Percentiles rank a stretch among this genome's conserved stretches.
Conservation (phyloP, 2,888 invertebrate species). For the Dermolepida albohirtum region DNA sequence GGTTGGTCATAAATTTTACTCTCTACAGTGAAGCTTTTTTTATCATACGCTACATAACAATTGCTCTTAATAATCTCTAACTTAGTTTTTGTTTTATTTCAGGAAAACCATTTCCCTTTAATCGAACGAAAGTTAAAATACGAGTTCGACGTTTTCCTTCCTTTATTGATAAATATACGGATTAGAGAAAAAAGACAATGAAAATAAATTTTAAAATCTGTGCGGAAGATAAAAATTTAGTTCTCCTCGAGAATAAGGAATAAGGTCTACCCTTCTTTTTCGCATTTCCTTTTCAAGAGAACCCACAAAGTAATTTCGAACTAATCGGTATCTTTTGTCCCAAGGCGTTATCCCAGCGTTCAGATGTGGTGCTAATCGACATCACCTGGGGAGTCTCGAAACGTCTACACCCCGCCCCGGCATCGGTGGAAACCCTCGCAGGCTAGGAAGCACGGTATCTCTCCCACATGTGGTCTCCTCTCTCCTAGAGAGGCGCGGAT, state of each 20-base stretch:
- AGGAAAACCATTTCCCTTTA: too few relatives aligned
- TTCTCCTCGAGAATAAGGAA: slow-evolving; percentile 1
- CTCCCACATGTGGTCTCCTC: slow-evolving; percentile 54
- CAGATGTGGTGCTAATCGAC: slow-evolving; percentile 56
- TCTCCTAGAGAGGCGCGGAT: slow-evolving; percentile 52
- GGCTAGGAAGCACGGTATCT: slow-evolving; percentile 35
- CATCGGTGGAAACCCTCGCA: slow-evolving; percentile 25
- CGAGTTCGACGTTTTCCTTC: too few relatives aligned
- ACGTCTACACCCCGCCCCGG: slow-evolving; percentile 46
- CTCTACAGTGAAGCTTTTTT: too few relatives aligned
- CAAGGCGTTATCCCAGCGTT: slow-evolving; percentile 51
- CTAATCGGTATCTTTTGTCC: slow-evolving; percentile 52
- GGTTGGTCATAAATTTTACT: too few relatives aligned
- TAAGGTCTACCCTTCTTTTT: slow-evolving; percentile 35
- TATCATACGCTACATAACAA: too few relatives aligned
- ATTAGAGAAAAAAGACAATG: too few relatives aligned
- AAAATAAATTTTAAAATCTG: slow-evolving; percentile 26
- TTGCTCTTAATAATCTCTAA: too few relatives aligned
- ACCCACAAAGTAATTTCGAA: slow-evolving; percentile 50
- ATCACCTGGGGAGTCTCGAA: slow-evolving; percentile 57
- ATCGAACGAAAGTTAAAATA: too few relatives aligned
- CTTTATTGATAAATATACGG: too few relatives aligned
- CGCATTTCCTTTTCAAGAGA: slow-evolving; percentile 36
- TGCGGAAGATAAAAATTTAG: slow-evolving; percentile 4
- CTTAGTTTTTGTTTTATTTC: too few relatives aligned